Evolutionary conservation across 2,888 invertebrate species (phyloP).

Genomic region (Drosophila affinis): DNA sequence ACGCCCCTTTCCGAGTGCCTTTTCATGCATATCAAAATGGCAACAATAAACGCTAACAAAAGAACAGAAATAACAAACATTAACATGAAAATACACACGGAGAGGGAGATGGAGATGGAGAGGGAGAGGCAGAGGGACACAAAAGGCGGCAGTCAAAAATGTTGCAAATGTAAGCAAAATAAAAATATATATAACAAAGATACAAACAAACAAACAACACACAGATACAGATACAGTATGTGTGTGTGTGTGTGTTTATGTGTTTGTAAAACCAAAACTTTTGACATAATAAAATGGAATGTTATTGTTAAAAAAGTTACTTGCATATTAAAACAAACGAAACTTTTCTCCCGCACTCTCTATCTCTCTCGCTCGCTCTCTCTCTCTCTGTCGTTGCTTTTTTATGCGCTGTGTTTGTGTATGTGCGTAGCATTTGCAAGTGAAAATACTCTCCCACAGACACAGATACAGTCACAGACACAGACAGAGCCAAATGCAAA

Average conservation of each 20-base stretch:
- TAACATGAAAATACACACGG: conserved; percentile 71
- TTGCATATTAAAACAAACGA: conserved; percentile 78
- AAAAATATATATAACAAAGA: conserved; percentile 54
- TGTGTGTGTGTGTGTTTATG: conserved; percentile 44
- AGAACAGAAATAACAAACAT: conserved; percentile 78
- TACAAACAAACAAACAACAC: conserved; percentile 35
- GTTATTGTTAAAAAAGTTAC: conserved; percentile 80
- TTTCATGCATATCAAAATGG: conserved; percentile 77
- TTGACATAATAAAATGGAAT: conserved; percentile 80
- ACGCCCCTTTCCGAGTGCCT: conserved; percentile 49
- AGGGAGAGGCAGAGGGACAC: conserved; percentile 3
- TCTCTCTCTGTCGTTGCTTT: conserved; percentile 34
- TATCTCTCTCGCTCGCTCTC: conserved; percentile 24
- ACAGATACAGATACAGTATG: conserved; percentile 24
- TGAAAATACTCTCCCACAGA: conserved; percentile 51
- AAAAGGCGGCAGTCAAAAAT: conserved; percentile 71
- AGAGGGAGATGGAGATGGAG: conserved; percentile 17
- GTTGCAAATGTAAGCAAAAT: conserved; percentile 77
- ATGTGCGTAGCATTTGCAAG: conserved; percentile 40
- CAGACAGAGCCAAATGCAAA: conserved; percentile 68
- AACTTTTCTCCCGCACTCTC: conserved; percentile 52
- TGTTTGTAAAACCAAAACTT: conserved; percentile 72
- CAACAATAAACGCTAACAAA: conserved; percentile 77
- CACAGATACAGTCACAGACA: conserved; percentile 47
- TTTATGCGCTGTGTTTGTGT: conserved; percentile 24